Conservation (phyloP, 2,888 invertebrate species). For the Argyresthia goedartella region DNA sequence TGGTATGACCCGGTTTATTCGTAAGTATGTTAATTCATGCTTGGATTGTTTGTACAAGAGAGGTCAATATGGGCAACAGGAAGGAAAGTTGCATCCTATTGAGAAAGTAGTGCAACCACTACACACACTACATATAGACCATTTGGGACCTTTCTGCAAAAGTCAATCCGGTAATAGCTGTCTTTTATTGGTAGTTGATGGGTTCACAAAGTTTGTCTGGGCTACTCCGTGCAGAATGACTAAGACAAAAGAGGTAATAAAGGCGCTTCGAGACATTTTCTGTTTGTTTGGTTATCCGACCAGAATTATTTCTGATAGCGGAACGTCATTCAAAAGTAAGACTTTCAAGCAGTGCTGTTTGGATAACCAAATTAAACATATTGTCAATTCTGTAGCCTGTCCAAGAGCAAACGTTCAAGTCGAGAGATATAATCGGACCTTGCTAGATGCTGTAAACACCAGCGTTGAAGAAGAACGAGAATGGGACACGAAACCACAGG, state of each 20-base stretch:
- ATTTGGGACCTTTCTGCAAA: conserved; percentile 2
- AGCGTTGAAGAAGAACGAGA: background rate
- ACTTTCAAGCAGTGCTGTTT: background rate
- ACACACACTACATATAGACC: conserved; percentile 1
- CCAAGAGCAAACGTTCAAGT: background rate
- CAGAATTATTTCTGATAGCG: background rate
- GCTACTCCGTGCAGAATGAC: background rate
- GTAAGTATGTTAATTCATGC: background rate
- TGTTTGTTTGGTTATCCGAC: background rate
- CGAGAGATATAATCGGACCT: background rate
- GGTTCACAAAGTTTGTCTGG: background rate
- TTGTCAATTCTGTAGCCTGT: background rate
- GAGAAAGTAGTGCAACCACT: background rate
- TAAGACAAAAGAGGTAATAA: background rate
- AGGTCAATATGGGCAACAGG: background rate
- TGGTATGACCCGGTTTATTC: background rate
- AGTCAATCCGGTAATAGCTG: background rate
- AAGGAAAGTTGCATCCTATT: conserved; percentile 1
- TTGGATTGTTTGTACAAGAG: background rate
- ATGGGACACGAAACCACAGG: background rate
- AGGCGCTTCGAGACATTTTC: background rate
- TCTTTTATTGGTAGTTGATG: background rate
- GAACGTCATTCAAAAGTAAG: background rate
- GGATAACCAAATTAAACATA: background rate
- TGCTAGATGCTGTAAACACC: background rate